These are phyloP conservation scores for Melinaea marsaeus DNA, from an alignment of 2,888 invertebrate genomes.

Conservation along the genomic window DNA sequence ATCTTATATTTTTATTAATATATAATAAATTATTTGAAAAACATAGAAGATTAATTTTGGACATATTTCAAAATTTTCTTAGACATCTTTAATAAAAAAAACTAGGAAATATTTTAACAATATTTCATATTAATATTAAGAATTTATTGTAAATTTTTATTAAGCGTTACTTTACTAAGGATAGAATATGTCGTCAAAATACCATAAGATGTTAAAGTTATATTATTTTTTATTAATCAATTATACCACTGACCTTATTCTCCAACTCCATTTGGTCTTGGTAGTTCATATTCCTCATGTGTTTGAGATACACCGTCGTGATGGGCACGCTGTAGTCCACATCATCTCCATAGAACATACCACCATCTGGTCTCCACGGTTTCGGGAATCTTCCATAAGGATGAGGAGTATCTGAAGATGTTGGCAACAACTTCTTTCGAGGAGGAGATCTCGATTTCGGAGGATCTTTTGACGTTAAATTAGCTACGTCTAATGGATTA, in stretches of 20 bases:
- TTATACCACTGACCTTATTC: constrained; percentile 56
- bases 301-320: constrained; percentile 92
- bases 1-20: not conserved
- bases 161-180: no score
- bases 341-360: constrained; percentile 68
- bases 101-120: no score
- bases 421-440: constrained; percentile 69
- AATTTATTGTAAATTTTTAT: no score
- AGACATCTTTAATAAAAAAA: no score
- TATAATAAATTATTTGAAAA: no score
- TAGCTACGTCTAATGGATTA: constrained; percentile 81
- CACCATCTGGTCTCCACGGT: constrained; percentile 78
- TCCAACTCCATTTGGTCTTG: constrained; percentile 60
- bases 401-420: constrained; percentile 54
- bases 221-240: not conserved
- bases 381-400: constrained; percentile 74
- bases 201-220: not conserved
- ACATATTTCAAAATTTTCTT: no score
- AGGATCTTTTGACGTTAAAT: constrained; percentile 79
- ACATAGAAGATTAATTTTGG: no score
- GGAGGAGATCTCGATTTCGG: constrained; percentile 72
- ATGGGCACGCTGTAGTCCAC: constrained; percentile 92
- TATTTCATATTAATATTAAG: no score
- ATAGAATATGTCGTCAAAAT: not conserved
- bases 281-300: constrained; percentile 84